A percentile compares a stretch with the other conserved stretches of the same genome.
Conservation (phyloP, 2,113 vertebrate genomes). For the Circaetus gallicus region DNA sequence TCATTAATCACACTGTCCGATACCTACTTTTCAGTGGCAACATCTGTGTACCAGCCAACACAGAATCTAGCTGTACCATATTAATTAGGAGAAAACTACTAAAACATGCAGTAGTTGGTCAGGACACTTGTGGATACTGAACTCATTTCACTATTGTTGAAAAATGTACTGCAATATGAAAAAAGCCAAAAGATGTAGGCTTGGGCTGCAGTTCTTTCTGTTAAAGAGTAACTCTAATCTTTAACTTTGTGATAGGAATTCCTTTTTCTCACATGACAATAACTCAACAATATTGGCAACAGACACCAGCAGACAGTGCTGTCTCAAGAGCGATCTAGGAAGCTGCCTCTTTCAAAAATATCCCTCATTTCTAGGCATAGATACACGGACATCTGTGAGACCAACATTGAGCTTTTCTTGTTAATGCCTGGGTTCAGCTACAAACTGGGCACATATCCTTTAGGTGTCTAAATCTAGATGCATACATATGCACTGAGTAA, state of each 20-base stretch:
- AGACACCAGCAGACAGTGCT: neutral
- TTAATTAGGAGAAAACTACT: neutral
- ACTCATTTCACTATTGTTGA: neutral
- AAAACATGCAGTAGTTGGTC: neutral
- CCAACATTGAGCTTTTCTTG: neutral
- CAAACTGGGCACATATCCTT: neutral
- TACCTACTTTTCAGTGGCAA: neutral
- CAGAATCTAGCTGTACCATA: neutral
- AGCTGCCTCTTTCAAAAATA: neutral
- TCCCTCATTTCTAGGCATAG: neutral
- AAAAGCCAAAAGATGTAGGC: neutral
- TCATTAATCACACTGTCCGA: conserved; percentile 46
- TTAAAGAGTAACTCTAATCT: neutral
- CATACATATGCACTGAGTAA: neutral
- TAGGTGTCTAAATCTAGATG: neutral
- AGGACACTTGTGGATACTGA: neutral
- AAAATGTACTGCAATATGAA: neutral
- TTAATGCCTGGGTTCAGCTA: neutral
- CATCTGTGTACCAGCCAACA: neutral
- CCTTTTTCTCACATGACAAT: neutral
- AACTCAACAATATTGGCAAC: neutral
- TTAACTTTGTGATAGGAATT: neutral
- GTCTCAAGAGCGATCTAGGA: neutral
- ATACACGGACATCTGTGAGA: neutral
- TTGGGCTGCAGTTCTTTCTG: neutral